Evolutionary conservation across 2,113 vertebrate genomes (phyloP).

Genomic region (zebrafish (Danio rerio)): DNA sequence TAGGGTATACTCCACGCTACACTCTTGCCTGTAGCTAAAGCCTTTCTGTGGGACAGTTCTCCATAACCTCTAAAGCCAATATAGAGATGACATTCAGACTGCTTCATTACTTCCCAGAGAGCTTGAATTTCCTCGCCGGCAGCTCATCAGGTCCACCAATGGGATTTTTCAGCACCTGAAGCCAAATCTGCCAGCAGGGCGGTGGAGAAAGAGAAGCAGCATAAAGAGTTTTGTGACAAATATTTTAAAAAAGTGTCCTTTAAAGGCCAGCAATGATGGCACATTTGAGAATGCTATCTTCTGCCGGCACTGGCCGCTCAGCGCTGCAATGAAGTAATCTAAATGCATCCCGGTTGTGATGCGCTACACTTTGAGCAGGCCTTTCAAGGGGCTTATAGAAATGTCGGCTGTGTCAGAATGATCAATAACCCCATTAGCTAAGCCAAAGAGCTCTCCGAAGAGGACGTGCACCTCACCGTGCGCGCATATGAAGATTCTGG

Average conservation of each 20-base stretch:
- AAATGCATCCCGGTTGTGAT: slow-evolving; percentile 59
- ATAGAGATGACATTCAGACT: slow-evolving; percentile 22
- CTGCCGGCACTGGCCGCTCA: slow-evolving; percentile 19
- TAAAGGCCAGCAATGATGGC: slow-evolving; percentile 41
- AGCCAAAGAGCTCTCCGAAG: slow-evolving; percentile 34
- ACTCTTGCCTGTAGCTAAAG: not conserved
- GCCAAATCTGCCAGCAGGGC: not conserved
- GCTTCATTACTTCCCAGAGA: slow-evolving; percentile 20
- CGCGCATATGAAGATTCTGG: slow-evolving; percentile 30
- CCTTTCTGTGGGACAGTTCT: not conserved
- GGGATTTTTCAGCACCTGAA: slow-evolving; percentile 17
- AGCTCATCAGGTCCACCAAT: slow-evolving; percentile 19
- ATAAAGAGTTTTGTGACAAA: slow-evolving; percentile 37
- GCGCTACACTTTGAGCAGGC: slow-evolving; percentile 44
- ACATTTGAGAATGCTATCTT: slow-evolving; percentile 44
- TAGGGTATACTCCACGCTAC: not conserved
- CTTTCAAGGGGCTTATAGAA: slow-evolving; percentile 51
- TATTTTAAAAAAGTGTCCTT: slow-evolving; percentile 43
- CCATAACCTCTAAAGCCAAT: slow-evolving; percentile 21
- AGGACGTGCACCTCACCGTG: not conserved
- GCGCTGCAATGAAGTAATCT: slow-evolving; percentile 62
- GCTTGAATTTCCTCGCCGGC: slow-evolving; percentile 12
- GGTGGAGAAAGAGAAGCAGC: slow-evolving; percentile 3
- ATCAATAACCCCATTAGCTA: slow-evolving; percentile 63
- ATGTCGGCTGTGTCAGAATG: slow-evolving; percentile 60